These are phyloP conservation scores for Macquaria australasica DNA, from an alignment of 2,113 vertebrate genomes.

Conservation along the genomic window DNA sequence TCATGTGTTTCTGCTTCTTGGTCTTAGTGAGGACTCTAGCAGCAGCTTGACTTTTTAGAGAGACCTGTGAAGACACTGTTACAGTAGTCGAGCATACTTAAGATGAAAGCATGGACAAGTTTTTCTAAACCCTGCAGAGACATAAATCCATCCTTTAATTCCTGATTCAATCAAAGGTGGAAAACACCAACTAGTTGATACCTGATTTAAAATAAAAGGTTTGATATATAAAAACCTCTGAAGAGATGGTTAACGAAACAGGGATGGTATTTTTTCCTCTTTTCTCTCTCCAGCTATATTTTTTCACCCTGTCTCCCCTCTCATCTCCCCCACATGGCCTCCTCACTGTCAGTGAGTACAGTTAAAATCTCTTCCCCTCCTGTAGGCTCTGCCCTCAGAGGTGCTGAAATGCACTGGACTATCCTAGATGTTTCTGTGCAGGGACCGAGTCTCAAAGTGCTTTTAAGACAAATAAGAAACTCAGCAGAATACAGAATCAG, in stretches of 20 bases:
- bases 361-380: not conserved
- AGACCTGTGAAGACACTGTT: not conserved
- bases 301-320: not conserved
- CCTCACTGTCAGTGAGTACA: not conserved
- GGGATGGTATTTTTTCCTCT: not conserved
- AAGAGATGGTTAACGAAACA: not conserved
- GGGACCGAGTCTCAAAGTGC: not conserved
- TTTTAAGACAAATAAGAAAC: slow-evolving; percentile 6
- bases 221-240: not conserved
- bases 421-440: not conserved
- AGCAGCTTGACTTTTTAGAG: not conserved
- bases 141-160: not conserved
- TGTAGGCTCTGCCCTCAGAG: not conserved
- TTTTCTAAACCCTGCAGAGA: not conserved
- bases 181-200: not conserved
- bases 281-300: not conserved
- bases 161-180: not conserved
- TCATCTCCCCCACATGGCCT: not conserved
- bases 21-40: not conserved
- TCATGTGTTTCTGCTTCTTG: not conserved
- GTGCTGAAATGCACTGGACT: slow-evolving; percentile 3
- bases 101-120: not conserved
- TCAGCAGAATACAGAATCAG: not conserved
- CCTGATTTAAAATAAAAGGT: not conserved
- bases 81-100: not conserved